phyloP scores from a whole-genome alignment of 2,113 vertebrate genomes.

The Lamprotornis superbus region DNA sequence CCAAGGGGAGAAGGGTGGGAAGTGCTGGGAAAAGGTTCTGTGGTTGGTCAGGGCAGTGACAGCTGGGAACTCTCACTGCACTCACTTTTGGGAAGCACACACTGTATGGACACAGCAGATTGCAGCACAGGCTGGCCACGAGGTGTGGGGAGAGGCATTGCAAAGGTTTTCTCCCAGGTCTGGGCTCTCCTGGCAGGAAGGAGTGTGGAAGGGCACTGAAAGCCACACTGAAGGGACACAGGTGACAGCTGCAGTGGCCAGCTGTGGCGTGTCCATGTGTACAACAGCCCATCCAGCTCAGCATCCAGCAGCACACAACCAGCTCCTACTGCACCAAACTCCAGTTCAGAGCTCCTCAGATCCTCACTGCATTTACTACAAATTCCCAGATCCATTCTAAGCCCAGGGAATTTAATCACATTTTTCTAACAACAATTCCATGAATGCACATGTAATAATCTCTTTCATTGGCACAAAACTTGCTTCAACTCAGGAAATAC shows the following conservation, averaged over 20 bases:
- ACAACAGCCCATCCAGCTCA: background rate
- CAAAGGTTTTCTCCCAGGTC: background rate
- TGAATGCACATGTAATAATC: background rate
- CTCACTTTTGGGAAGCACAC: background rate
- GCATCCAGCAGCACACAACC: background rate
- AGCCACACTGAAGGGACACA: background rate
- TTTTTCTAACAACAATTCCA: background rate
- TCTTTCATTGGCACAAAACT: background rate
- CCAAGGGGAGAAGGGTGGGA: background rate
- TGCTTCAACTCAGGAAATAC: background rate
- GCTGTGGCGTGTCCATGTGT: fast-evolving
- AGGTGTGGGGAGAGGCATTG: background rate
- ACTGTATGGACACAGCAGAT: background rate
- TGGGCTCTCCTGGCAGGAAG: background rate
- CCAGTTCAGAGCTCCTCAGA: background rate
- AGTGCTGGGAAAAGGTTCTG: background rate
- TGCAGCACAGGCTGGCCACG: background rate
- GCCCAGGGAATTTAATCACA: fast-evolving
- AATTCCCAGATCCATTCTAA: background rate
- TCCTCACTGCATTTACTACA: background rate
- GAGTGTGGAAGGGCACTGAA: background rate
- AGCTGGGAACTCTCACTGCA: background rate
- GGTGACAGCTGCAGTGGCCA: background rate
- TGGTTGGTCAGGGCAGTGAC: background rate
- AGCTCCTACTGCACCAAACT: background rate